Evolutionary conservation across 1,140 invertebrate species (phyloP), one percentile per base, ranked within the genome.

Genomic region (Chionoecetes opilio): DNA sequence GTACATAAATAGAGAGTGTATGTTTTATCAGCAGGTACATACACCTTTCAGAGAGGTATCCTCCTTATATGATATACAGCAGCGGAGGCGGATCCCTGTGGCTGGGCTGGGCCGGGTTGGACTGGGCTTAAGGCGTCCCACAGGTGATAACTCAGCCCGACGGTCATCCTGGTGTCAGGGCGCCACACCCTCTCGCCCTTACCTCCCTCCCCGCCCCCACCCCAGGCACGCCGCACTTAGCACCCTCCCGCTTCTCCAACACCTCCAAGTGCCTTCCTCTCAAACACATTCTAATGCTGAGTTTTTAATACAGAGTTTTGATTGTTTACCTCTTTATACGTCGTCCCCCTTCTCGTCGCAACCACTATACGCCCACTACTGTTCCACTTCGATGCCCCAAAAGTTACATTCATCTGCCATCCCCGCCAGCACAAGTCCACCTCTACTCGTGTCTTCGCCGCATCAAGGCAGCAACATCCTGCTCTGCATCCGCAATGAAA

Each of bases 11-110:
- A 75, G 0, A 75, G 21, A 75, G 63, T 75, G 63, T 75, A 75
- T 75, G 63, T 75, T 75, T 75, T 75, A 75, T 75, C 63, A 75
- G 63, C 63, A 75, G 63, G 63, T 75, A 75, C 63, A 75, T 75
- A 75, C 63, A 75, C 63, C 63, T 75, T 75, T 75, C 63, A 75
- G 21, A 75, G 63, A 75, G 63, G 63, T n/a, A 75, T 75, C 63
- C 21, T 75, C 63, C 63, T 75, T 2, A 75, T 75, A 75, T 75
- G 63, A 75, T 75, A 75, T n/a, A 75, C 63, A 75, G 63, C 63
- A n/a, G 63, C 63, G 63, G 63, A 75, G 63, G 63, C 6, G 63
- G 63, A 75, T 75, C 63, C 63, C 63, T n/a, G 63, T n/a, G 63
- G 63, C 63, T 75, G 63, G 21, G 63, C 63, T 11, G 63, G 63